Percentiles rank a stretch among this genome's conserved stretches.
Conservation (phyloP, 2,113 vertebrate species). For the Cichladusa arquata region DNA sequence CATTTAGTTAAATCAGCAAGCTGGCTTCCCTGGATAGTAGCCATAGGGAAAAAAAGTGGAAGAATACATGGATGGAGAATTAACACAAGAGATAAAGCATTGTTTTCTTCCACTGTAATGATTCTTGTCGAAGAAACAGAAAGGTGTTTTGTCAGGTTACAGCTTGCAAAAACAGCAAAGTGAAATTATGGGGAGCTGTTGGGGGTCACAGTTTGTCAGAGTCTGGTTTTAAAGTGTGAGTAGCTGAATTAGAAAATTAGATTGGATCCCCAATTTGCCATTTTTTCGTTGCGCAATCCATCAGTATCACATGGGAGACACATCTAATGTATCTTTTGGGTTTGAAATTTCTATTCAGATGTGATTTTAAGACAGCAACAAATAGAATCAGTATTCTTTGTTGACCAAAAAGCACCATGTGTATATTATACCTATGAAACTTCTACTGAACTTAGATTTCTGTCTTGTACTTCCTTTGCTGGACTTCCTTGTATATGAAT, state of each 20-base stretch:
- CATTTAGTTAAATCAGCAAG: background rate
- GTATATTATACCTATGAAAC: background rate
- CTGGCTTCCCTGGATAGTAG: background rate
- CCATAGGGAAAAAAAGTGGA: background rate
- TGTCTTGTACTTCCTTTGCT: background rate
- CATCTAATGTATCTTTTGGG: background rate
- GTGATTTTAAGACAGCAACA: background rate
- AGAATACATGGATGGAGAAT: background rate
- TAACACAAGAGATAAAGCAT: fast-evolving
- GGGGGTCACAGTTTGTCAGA: background rate
- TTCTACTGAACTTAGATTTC: background rate
- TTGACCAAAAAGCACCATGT: background rate
- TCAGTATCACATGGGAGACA: background rate
- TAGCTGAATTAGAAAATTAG: background rate
- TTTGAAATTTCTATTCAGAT: background rate
- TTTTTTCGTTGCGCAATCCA: background rate
- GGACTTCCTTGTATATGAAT: background rate
- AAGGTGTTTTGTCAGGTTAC: background rate
- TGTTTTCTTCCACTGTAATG: background rate
- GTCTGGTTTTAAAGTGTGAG: background rate
- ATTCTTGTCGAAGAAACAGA: background rate
- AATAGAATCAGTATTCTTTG: fast-evolving
- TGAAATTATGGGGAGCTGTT: background rate
- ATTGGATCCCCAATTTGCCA: fast-evolving
- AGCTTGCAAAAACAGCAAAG: background rate